A percentile compares a stretch with the other conserved stretches of the same genome.
Conservation (phyloP, 2,113 vertebrate genomes). For the Lagopus leucura region DNA sequence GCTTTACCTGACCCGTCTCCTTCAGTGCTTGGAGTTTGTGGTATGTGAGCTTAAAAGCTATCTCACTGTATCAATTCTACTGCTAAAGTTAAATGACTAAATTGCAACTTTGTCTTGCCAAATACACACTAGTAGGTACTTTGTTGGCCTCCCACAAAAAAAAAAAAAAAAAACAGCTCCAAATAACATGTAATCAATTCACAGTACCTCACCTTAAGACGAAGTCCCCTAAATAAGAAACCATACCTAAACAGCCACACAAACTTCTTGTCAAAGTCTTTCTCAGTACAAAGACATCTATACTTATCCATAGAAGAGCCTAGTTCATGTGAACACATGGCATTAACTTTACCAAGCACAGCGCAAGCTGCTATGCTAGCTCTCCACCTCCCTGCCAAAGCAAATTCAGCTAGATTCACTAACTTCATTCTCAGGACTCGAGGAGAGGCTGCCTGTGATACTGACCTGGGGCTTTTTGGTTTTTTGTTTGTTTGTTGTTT, state of each 20-base stretch:
- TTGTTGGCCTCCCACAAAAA: constrained; percentile 15
- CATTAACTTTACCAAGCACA: neutral
- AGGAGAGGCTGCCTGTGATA: neutral
- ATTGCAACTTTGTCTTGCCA: constrained; percentile 20
- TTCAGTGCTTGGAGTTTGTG: neutral
- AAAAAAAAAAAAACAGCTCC: neutral
- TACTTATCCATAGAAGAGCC: neutral
- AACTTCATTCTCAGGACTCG: neutral
- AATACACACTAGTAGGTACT: constrained; percentile 25
- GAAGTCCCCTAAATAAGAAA: constrained; percentile 50
- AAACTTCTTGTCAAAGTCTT: constrained; percentile 12
- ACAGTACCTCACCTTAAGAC: constrained; percentile 59
- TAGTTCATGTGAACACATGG: neutral
- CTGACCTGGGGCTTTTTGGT: neutral
- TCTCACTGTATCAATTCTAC: neutral
- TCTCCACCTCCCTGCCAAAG: neutral
- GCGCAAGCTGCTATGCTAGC: neutral
- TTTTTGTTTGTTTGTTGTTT: neutral
- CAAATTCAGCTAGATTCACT: neutral
- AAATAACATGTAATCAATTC: constrained; percentile 30
- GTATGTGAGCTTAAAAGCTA: neutral
- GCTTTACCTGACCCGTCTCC: neutral
- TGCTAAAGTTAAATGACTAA: constrained; percentile 41
- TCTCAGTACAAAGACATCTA: neutral
- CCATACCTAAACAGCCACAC: neutral